These are phyloP conservation scores for Carpatolechia fugitivella DNA, from an alignment of 2,888 invertebrate species.

Conservation along the genomic window DNA sequence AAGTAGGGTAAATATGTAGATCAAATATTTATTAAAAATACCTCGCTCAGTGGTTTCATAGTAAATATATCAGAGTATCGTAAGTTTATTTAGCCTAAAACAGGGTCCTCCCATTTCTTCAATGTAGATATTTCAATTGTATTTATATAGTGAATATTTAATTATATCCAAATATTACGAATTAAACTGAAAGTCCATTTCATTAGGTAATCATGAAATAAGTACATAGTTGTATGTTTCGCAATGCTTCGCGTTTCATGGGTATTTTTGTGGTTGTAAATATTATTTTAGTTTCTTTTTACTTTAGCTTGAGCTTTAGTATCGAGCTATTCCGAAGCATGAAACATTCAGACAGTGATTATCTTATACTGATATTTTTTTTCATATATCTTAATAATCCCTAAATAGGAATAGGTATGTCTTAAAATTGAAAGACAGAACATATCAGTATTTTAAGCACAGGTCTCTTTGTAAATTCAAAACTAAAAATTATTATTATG, in stretches of 20 bases:
- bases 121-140: conserved; percentile 49
- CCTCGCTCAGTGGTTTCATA: conserved; percentile 57
- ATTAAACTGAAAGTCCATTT: conserved; percentile 52
- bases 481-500: background rate
- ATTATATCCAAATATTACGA: conserved; percentile 65
- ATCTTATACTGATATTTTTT: too few relatives aligned
- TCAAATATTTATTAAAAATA: conserved; percentile 29
- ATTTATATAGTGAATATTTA: conserved; percentile 39
- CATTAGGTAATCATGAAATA: conserved; percentile 31
- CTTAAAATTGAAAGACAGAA: conserved; percentile 26
- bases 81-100: conserved; percentile 44
- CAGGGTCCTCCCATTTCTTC: conserved; percentile 69
- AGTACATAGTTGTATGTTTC: conserved; percentile 27
- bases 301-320: conserved; percentile 36
- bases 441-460: conserved; percentile 47
- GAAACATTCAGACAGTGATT: background rate
- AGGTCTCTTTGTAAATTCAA: conserved; percentile 19
- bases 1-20: too few relatives aligned
- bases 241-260: conserved; percentile 46
- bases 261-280: conserved; percentile 41
- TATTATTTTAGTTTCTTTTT: conserved; percentile 38
- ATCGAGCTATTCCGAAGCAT: conserved; percentile 14
- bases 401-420: background rate
- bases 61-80: conserved; percentile 27
- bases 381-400: too few relatives aligned